A percentile compares a stretch with the other conserved stretches of the same genome.
phyloP scores from a whole-genome alignment of 1,140 invertebrate species.

The Gryon sp. region DNA sequence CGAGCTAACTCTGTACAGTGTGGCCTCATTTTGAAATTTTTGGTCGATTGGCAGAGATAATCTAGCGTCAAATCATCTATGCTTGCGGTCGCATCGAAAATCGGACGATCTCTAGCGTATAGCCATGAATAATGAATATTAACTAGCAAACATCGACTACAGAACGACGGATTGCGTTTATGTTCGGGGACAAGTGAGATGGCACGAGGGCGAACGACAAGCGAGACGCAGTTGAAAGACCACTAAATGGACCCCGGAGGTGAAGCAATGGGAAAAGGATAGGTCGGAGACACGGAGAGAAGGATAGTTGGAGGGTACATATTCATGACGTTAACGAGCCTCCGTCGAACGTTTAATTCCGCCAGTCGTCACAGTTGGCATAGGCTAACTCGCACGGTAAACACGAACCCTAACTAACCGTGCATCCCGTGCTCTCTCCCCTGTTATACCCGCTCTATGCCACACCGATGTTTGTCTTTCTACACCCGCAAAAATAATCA shows the following conservation, averaged over 20 bases:
- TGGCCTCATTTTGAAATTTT: too few species aligned
- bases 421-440: slow-evolving; percentile 72
- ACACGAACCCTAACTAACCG: slow-evolving; percentile 80
- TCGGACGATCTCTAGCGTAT: slow-evolving; percentile 70
- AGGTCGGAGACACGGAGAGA: slow-evolving; percentile 43
- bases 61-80: slow-evolving; percentile 72
- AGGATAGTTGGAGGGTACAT: slow-evolving; percentile 78
- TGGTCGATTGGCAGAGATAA: slow-evolving; percentile 16
- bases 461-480: slow-evolving; percentile 73
- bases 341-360: slow-evolving; percentile 80
- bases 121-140: slow-evolving; percentile 76
- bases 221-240: not conserved
- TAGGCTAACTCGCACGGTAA: slow-evolving; percentile 80
- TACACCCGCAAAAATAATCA: slow-evolving; percentile 72
- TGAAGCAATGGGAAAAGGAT: slow-evolving; percentile 45
- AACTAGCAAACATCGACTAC: slow-evolving; percentile 76
- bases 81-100: slow-evolving; percentile 67
- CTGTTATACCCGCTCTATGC: slow-evolving; percentile 60
- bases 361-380: slow-evolving; percentile 78
- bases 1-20: too few species aligned
- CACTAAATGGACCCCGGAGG: slow-evolving; percentile 16
- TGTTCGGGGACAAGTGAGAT: slow-evolving; percentile 28
- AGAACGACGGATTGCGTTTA: slow-evolving; percentile 42
- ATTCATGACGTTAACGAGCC: slow-evolving; percentile 81
- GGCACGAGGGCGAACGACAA: slow-evolving; percentile 39